Percentiles rank a stretch among this genome's conserved stretches.
These are phyloP conservation scores for Eucera pruinosa DNA, from an alignment of 2,888 invertebrate species.

Conservation along the genomic window DNA sequence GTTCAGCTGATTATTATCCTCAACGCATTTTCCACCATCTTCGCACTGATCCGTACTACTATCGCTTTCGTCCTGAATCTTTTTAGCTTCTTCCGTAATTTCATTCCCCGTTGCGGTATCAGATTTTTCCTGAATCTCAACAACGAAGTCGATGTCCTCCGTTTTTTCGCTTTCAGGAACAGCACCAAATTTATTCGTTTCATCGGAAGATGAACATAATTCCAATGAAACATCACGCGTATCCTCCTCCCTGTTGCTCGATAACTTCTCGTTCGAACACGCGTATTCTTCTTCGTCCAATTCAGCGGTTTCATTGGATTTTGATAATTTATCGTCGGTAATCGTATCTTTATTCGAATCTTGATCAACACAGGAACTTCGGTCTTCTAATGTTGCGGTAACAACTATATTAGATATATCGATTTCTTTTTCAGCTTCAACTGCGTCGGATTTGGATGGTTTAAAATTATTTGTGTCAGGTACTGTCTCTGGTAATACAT, in stretches of 20 bases:
- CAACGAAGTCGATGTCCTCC: neutral
- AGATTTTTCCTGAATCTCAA: slow-evolving; percentile 15
- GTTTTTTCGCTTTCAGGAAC: slow-evolving; percentile 8
- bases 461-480: slow-evolving; percentile 59
- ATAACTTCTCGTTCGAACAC: slow-evolving; percentile 25
- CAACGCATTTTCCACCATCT: neutral
- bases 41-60: slow-evolving; percentile 6
- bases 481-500: slow-evolving; percentile 56
- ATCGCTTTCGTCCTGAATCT: slow-evolving; percentile 8
- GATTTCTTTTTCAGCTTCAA: slow-evolving; percentile 39
- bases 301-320: slow-evolving; percentile 67
- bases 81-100: neutral
- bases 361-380: slow-evolving; percentile 63
- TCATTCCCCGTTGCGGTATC: neutral
- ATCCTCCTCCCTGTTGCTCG: slow-evolving; percentile 9
- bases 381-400: slow-evolving; percentile 65
- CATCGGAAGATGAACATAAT: slow-evolving; percentile 8
- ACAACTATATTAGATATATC: slow-evolving; percentile 52
- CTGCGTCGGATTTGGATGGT: slow-evolving; percentile 42
- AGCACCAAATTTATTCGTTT: slow-evolving; percentile 15
- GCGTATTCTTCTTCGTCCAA: slow-evolving; percentile 51
- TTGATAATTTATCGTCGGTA: slow-evolving; percentile 70
- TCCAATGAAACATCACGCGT: slow-evolving; percentile 2
- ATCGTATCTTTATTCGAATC: slow-evolving; percentile 73
- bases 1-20: neutral